phyloP scores from a whole-genome alignment of 2,797 vertebrate genomes.

The Paramormyrops hopkinsi region DNA sequence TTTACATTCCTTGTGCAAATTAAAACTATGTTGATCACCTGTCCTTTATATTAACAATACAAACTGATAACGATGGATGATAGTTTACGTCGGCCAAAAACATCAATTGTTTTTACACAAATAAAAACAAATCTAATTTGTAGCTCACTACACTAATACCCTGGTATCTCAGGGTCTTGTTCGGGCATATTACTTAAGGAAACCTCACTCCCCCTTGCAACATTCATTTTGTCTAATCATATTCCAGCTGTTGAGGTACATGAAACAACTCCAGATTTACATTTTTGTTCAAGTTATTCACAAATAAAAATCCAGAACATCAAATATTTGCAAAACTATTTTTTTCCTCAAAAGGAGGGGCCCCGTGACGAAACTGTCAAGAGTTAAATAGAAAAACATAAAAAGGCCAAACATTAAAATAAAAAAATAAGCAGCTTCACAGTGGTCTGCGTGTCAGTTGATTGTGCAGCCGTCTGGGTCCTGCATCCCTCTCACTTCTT shows the following conservation, averaged over 20 bases:
- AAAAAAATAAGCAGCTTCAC: constrained; percentile 44
- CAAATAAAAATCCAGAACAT: constrained; percentile 1
- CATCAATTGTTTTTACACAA: not conserved
- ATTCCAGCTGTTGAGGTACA: not conserved
- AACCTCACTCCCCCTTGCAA: not conserved
- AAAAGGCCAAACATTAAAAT: constrained; percentile 18
- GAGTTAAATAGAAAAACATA: constrained; percentile 28
- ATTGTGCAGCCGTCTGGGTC: constrained; percentile 22
- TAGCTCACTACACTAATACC: not conserved
- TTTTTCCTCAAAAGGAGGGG: not conserved
- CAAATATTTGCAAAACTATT: not conserved
- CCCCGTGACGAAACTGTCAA: not conserved
- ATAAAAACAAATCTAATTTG: not conserved
- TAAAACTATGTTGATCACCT: not conserved
- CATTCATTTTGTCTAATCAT: not conserved
- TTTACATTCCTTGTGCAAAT: constrained; percentile 7
- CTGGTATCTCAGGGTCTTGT: not conserved
- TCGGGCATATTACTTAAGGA: not conserved
- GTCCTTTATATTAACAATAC: not conserved
- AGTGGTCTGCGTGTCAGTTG: constrained; percentile 54
- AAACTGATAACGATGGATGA: not conserved
- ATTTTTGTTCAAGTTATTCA: not conserved
- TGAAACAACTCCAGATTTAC: not conserved
- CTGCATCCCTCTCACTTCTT: constrained; percentile 53
- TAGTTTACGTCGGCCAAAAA: not conserved